Conservation (phyloP, 2,888 invertebrate species). For the Drosophila mimetica region DNA sequence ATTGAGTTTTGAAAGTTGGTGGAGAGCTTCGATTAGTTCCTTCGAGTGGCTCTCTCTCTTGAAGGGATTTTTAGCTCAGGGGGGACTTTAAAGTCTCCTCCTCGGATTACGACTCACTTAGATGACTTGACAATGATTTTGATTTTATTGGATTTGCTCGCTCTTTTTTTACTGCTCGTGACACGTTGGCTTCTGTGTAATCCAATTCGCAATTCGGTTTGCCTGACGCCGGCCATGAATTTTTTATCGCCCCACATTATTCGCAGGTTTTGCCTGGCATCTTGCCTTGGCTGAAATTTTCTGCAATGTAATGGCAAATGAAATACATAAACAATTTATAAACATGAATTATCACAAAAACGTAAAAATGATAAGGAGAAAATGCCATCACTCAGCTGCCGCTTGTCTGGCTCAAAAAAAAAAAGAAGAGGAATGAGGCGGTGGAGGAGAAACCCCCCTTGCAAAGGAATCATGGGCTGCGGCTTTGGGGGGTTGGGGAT, state of each 20-base stretch:
- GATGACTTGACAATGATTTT: conserved; percentile 41
- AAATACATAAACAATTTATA: conserved; percentile 73
- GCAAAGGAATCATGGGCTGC: conserved; percentile 45
- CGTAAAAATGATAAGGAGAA: conserved; percentile 66
- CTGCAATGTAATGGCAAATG: conserved; percentile 62
- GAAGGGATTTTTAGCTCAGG: neutral
- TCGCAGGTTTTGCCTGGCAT: neutral
- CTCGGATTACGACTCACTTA: conserved; percentile 26
- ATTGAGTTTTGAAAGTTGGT: conserved; percentile 49
- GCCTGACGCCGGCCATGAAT: conserved; percentile 31
- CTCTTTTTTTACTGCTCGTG: neutral
- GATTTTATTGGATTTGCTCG: conserved; percentile 36
- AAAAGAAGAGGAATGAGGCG: no score
- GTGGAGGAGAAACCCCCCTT: no score
- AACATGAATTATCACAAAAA: conserved; percentile 71
- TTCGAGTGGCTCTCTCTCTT: conserved; percentile 8
- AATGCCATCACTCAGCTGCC: conserved; percentile 58
- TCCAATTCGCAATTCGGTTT: conserved; percentile 44
- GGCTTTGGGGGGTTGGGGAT: conserved; percentile 30
- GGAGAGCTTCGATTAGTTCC: conserved; percentile 1
- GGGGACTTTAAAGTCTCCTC: conserved; percentile 5
- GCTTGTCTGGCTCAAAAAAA: conserved; percentile 11
- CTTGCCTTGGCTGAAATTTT: conserved; percentile 38
- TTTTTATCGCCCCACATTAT: conserved; percentile 33
- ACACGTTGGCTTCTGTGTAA: conserved; percentile 18